phyloP scores from a whole-genome alignment of 2,113 vertebrate species.

The Paracyprichromis sp. region DNA sequence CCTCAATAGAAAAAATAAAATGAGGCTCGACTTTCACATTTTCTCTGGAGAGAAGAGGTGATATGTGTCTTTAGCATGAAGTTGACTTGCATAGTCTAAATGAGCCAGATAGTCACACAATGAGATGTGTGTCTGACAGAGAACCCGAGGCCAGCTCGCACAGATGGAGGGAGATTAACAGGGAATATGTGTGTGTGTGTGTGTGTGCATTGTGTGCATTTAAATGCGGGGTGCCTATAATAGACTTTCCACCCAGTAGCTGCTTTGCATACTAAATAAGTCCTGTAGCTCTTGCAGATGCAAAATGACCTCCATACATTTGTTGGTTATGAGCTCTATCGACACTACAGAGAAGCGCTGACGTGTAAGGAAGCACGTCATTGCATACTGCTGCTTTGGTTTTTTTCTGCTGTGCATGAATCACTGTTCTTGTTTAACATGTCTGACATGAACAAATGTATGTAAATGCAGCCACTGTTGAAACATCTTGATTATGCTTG shows the following conservation, averaged over 20 bases:
- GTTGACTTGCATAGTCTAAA: not conserved
- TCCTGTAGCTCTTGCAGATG: not conserved
- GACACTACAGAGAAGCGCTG: not conserved
- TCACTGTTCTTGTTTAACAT: not conserved
- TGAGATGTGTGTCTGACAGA: not conserved
- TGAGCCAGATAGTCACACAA: not conserved
- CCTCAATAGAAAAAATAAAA: not conserved
- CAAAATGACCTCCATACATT: not conserved
- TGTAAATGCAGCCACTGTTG: not conserved
- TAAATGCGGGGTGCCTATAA: slow-evolving; percentile 14
- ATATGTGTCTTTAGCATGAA: not conserved
- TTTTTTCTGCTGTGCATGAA: not conserved
- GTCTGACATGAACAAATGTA: not conserved
- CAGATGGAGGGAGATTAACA: slow-evolving; percentile 42
- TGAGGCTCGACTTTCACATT: not conserved
- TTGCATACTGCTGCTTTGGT: accelerated
- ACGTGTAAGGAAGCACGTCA: not conserved
- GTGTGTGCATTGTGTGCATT: not conserved
- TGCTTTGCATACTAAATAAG: slow-evolving; percentile 26
- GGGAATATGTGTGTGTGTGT: not conserved
- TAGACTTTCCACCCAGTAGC: not conserved
- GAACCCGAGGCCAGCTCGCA: not conserved
- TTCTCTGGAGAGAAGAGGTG: not conserved
- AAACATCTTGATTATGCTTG: not conserved
- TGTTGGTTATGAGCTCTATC: not conserved